Evolutionary conservation across 2,888 invertebrate genomes (phyloP).

Genomic region (Cinara cedri): DNA sequence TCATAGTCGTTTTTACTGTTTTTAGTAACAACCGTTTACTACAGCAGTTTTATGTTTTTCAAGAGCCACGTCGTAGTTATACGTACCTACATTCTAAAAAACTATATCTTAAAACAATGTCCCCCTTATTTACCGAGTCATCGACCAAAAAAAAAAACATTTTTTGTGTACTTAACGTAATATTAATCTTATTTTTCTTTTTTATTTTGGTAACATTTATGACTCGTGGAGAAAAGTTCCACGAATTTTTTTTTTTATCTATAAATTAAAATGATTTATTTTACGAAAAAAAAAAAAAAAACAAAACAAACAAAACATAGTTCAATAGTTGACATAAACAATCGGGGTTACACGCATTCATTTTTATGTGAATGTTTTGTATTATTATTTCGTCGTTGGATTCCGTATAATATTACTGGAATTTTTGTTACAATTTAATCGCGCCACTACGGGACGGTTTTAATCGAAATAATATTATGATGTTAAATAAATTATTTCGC

Average conservation of each 20-base stretch:
- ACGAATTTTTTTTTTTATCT: slow-evolving; percentile 1
- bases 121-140: slow-evolving; percentile 23
- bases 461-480: no score
- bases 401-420: no score
- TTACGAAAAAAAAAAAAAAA: neutral
- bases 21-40: no score
- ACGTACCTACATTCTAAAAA: neutral
- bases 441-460: no score
- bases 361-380: no score
- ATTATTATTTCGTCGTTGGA: no score
- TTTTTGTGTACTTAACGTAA: slow-evolving; percentile 32
- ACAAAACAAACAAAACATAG: no score
- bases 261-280: slow-evolving; percentile 26
- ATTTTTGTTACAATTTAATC: no score
- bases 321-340: no score
- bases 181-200: slow-evolving; percentile 9
- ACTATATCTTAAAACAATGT: slow-evolving; percentile 2
- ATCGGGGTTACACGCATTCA: no score
- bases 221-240: neutral
- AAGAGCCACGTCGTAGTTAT: neutral
- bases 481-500: no score
- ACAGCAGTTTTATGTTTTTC: neutral
- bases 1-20: no score
- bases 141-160: slow-evolving; percentile 9
- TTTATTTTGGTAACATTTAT: slow-evolving; percentile 5